These are phyloP conservation scores for Stegodyphus mimosarum DNA, from an alignment of 1,140 invertebrate genomes.

Conservation along the genomic window DNA sequence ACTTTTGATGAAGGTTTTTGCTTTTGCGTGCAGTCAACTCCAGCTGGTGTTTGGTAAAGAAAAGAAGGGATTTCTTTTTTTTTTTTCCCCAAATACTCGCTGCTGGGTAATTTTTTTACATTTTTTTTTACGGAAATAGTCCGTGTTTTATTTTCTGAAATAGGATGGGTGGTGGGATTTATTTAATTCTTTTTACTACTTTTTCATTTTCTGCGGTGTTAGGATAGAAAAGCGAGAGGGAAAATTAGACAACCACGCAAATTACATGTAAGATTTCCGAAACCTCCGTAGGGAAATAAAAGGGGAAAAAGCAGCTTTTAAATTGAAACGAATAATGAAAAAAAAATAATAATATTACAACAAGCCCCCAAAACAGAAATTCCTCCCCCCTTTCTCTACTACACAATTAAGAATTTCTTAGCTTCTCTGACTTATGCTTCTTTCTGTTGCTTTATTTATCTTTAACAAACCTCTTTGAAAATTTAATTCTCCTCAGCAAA, in stretches of 20 bases:
- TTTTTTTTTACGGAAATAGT: conserved; percentile 46
- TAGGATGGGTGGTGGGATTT: conserved; percentile 34
- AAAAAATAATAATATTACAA: background rate
- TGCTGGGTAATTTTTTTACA: background rate
- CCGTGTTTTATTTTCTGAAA: conserved; percentile 53
- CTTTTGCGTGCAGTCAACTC: conserved; percentile 52
- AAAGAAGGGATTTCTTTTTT: background rate
- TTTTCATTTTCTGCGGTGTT: background rate
- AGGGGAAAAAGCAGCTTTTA: background rate
- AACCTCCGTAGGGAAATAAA: background rate
- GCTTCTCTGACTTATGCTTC: background rate
- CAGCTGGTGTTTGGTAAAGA: conserved; percentile 44
- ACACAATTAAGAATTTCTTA: conserved; percentile 20
- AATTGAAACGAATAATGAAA: conserved; percentile 28
- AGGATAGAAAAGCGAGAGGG: conserved; percentile 12
- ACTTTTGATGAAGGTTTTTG: conserved; percentile 53
- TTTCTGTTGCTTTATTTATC: background rate
- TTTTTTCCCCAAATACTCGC: conserved; percentile 32
- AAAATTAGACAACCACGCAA: conserved; percentile 39
- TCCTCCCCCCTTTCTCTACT: background rate
- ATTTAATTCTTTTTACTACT: conserved; percentile 46
- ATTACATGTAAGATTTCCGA: conserved; percentile 21
- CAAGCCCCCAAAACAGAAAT: background rate
- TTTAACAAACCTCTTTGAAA: too few species aligned
- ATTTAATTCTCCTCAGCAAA: too few species aligned